Conservation (phyloP, 2,888 invertebrate genomes). For the Cheilosia pagana region DNA sequence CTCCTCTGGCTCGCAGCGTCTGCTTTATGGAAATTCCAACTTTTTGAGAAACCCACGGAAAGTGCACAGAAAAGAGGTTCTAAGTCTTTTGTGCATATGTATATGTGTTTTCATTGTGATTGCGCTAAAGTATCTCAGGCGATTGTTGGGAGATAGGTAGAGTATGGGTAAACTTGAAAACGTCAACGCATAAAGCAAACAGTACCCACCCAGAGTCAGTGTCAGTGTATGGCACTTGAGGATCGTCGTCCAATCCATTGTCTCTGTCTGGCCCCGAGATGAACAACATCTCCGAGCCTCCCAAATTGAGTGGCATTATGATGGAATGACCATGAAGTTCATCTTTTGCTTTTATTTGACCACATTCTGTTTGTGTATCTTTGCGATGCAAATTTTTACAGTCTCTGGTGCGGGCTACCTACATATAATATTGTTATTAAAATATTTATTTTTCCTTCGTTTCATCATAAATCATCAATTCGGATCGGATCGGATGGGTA, state of each 20-base stretch:
- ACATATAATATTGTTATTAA: slow-evolving; percentile 57
- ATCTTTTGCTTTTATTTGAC: slow-evolving; percentile 43
- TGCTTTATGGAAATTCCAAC: slow-evolving; percentile 50
- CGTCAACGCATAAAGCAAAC: slow-evolving; percentile 70
- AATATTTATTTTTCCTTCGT: slow-evolving; percentile 29
- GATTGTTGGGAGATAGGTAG: slow-evolving; percentile 42
- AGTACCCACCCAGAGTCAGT: slow-evolving; percentile 59
- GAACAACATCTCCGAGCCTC: slow-evolving; percentile 6
- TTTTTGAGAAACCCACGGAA: slow-evolving; percentile 6
- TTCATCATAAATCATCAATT: slow-evolving; percentile 70
- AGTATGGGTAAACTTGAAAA: slow-evolving; percentile 45
- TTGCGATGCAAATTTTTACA: slow-evolving; percentile 70
- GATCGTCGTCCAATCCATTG: slow-evolving; percentile 45
- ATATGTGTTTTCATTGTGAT: slow-evolving; percentile 3
- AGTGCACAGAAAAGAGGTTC: slow-evolving; percentile 21
- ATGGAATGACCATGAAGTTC: slow-evolving; percentile 73
- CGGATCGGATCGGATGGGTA: slow-evolving; percentile 26
- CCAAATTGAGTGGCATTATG: slow-evolving; percentile 73
- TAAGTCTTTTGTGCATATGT: slow-evolving; percentile 8
- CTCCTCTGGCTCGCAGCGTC: slow-evolving; percentile 11
- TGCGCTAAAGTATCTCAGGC: slow-evolving; percentile 48
- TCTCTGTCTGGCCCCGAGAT: slow-evolving; percentile 51
- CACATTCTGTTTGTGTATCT: slow-evolving; percentile 44
- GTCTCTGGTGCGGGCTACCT: slow-evolving; percentile 36
- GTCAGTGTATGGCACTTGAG: slow-evolving; percentile 36